Evolutionary conservation across 1,140 invertebrate genomes (phyloP).

Genomic region (Drosophila truncata): DNA sequence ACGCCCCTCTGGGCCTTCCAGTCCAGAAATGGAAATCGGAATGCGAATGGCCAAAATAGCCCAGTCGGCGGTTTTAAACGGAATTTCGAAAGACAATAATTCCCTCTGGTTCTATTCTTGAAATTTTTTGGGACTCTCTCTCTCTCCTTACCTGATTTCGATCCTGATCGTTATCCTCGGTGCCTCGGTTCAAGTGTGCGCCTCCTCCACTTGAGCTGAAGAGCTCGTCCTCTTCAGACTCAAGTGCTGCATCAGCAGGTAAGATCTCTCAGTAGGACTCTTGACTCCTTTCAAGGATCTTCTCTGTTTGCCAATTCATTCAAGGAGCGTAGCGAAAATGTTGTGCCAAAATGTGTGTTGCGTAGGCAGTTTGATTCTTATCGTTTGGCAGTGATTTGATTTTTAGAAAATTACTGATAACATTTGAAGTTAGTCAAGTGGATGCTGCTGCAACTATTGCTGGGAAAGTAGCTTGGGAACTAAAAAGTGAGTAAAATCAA

Average conservation of each 20-base stretch:
- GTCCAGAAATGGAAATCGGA: constrained; percentile 35
- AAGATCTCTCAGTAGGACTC: constrained; percentile 33
- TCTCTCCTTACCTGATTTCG: constrained; percentile 18
- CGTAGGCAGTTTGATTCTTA: constrained; percentile 21
- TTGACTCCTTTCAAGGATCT: constrained; percentile 49
- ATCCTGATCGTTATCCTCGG: constrained; percentile 64
- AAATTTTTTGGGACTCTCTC: constrained; percentile 26
- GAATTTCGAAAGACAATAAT: constrained; percentile 57
- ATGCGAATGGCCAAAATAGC: constrained; percentile 56
- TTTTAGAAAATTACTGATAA: constrained; percentile 6
- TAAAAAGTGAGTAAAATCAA: constrained; percentile 5
- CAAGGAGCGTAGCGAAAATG: constrained; percentile 37
- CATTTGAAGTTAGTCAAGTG: constrained; percentile 18
- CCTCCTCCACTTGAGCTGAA: constrained; percentile 73
- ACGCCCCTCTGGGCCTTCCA: constrained; percentile 68
- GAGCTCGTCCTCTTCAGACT: constrained; percentile 69
- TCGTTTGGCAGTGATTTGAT: constrained; percentile 10
- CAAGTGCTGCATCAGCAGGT: constrained; percentile 70
- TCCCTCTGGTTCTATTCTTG: constrained; percentile 51
- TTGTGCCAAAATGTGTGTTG: constrained; percentile 24
- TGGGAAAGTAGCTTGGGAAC: constrained; percentile 1
- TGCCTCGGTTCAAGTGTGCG: constrained; percentile 71
- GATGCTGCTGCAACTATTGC: neutral
- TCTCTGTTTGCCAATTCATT: constrained; percentile 58
- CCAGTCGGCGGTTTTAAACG: constrained; percentile 80